These are phyloP conservation scores for Resseliella maxima DNA, from an alignment of 2,888 invertebrate genomes.

Conservation along the genomic window DNA sequence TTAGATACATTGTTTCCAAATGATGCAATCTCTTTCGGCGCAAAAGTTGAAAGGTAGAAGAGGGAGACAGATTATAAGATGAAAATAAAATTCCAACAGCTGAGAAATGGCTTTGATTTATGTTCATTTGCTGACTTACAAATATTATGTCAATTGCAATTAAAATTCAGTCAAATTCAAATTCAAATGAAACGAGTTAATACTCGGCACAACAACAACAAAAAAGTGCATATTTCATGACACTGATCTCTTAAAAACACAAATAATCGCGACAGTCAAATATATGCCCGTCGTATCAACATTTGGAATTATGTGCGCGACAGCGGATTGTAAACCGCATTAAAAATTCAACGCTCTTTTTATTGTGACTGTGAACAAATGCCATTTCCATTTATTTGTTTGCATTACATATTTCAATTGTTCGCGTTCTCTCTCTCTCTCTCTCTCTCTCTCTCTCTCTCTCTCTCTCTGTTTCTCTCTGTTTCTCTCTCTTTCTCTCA, in stretches of 20 bases:
- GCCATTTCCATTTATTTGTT: conserved; percentile 8
- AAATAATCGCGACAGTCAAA: neutral
- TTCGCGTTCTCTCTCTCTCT: neutral
- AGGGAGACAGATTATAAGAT: too few species aligned
- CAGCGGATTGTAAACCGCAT: conserved; percentile 4
- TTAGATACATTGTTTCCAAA: conserved; percentile 22
- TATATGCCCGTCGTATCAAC: neutral
- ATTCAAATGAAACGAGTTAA: neutral
- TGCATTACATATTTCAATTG: too few species aligned
- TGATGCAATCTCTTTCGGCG: too few species aligned
- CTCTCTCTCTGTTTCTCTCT: neutral
- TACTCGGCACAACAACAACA: too few species aligned
- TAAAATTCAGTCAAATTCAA: conserved; percentile 16
- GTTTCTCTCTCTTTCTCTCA: too few species aligned
- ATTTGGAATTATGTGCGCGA: neutral
- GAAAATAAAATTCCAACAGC: too few species aligned
- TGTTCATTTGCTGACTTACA: neutral
- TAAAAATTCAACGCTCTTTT: conserved; percentile 15
- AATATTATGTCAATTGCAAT: neutral
- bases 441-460: neutral
- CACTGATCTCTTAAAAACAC: conserved; percentile 2
- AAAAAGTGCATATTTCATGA: conserved; percentile 1
- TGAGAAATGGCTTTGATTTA: neutral
- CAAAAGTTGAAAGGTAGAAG: too few species aligned
- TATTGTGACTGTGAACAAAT: neutral